Evolutionary conservation across 2,113 vertebrate species (phyloP).

Genomic region (Scolopax mira): DNA sequence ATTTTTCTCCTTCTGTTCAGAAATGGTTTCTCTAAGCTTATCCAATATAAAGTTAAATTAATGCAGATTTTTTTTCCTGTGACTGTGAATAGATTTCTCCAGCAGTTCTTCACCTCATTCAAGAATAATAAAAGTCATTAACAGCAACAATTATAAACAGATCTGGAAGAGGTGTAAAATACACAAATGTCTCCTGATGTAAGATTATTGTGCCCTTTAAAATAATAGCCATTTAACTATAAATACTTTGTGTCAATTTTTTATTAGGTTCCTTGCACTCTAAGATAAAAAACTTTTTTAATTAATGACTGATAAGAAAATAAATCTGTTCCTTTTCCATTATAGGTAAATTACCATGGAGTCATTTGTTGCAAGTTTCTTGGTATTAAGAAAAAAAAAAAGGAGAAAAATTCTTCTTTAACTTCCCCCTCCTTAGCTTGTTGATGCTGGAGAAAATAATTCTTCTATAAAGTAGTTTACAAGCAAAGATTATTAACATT

Average conservation of each 20-base stretch:
- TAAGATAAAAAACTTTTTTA: neutral
- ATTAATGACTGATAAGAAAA: neutral
- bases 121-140: constrained; percentile 12
- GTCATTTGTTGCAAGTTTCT: neutral
- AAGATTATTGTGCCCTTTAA: neutral
- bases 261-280: neutral
- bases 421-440: neutral
- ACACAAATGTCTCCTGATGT: neutral
- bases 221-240: constrained; percentile 18
- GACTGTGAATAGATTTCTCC: neutral
- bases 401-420: neutral
- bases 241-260: neutral
- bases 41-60: neutral
- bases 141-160: neutral
- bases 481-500: neutral
- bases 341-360: neutral
- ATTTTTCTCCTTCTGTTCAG: neutral
- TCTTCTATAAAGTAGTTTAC: neutral
- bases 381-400: neutral
- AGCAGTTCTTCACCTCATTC: neutral
- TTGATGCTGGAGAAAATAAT: neutral
- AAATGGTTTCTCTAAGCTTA: neutral
- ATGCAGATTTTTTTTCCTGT: neutral
- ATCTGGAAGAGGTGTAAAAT: neutral
- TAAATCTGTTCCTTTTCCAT: neutral